Evolutionary conservation across 2,888 invertebrate species (phyloP).

Genomic region (Parthenolecanium corni): DNA sequence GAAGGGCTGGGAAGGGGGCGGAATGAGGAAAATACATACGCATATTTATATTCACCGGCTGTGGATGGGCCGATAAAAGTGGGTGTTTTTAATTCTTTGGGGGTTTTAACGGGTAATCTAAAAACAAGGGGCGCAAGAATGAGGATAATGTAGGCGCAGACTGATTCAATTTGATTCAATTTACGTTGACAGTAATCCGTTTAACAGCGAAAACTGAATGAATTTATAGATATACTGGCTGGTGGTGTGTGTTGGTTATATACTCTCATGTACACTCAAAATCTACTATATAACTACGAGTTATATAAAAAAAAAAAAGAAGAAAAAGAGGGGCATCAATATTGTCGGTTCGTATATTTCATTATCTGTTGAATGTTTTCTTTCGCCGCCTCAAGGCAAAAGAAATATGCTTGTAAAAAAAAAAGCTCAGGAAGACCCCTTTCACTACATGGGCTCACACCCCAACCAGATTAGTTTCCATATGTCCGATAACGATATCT

Average conservation of each 20-base stretch:
- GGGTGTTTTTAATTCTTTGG: constrained; percentile 24
- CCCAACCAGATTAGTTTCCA: constrained; percentile 20
- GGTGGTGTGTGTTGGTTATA: no score
- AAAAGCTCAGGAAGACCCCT: neutral
- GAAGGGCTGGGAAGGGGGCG: no score
- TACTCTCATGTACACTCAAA: no score
- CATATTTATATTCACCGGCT: no score
- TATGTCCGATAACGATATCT: constrained; percentile 15
- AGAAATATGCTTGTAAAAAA: neutral
- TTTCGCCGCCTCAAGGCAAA: constrained; percentile 1
- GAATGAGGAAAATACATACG: no score
- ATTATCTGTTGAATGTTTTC: constrained; percentile 23
- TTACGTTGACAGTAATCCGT: constrained; percentile 28
- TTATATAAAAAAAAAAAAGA: no score
- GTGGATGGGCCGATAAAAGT: constrained; percentile 14
- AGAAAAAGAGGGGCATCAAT: no score
- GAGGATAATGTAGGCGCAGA: constrained; percentile 15
- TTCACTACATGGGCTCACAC: neutral
- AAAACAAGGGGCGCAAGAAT: constrained; percentile 24
- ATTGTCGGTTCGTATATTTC: neutral
- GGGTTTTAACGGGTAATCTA: constrained; percentile 23
- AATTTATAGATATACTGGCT: neutral
- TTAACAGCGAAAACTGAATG: constrained; percentile 8
- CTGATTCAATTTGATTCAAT: constrained; percentile 27
- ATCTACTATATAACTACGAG: no score